Evolutionary conservation across 37 sponge, comb jelly and placozoan species (phyloP).

Genomic region (Crambe crambe): DNA sequence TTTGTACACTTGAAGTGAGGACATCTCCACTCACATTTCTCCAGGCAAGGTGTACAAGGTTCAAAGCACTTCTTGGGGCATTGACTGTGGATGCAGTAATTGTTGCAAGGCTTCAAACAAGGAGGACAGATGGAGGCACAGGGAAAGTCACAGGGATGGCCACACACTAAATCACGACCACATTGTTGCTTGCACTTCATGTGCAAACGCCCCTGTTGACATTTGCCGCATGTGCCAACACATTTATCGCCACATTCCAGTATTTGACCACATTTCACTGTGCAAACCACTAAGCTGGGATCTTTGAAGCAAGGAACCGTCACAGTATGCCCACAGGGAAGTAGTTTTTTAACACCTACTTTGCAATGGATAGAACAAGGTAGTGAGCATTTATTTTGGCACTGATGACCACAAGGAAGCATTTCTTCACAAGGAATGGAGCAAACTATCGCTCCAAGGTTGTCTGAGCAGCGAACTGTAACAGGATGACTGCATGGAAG

Average conservation of each 20-base stretch:
- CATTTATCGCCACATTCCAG: conserved; percentile 80
- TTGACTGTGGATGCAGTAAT: conserved; percentile 74
- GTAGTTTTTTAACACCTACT: conserved; percentile 8
- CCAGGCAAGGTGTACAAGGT: conserved; percentile 63
- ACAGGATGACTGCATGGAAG: conserved; percentile 66
- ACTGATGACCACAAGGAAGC: conserved; percentile 81
- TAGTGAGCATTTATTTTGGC: conserved; percentile 59
- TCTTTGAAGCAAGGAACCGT: conserved; percentile 26
- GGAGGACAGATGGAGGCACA: conserved; percentile 76
- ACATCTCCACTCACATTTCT: conserved; percentile 86
- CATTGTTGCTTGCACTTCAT: conserved; percentile 58
- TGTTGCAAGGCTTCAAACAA: conserved; percentile 61
- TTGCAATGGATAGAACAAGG: conserved; percentile 54
- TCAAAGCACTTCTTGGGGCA: conserved; percentile 81
- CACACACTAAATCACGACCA: conserved; percentile 77
- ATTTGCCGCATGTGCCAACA: conserved; percentile 68
- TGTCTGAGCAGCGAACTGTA: conserved; percentile 28
- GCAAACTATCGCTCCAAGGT: conserved; percentile 38
- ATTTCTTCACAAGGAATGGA: conserved; percentile 40
- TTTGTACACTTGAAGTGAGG: conserved; percentile 67
- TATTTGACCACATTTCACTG: background rate
- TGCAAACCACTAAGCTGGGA: conserved; percentile 29
- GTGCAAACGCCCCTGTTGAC: conserved; percentile 79
- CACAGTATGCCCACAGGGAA: conserved; percentile 70
- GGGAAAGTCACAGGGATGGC: conserved; percentile 74